These are phyloP conservation scores for Marmota monax DNA, from an alignment of 2,113 vertebrate species.

Conservation along the genomic window DNA sequence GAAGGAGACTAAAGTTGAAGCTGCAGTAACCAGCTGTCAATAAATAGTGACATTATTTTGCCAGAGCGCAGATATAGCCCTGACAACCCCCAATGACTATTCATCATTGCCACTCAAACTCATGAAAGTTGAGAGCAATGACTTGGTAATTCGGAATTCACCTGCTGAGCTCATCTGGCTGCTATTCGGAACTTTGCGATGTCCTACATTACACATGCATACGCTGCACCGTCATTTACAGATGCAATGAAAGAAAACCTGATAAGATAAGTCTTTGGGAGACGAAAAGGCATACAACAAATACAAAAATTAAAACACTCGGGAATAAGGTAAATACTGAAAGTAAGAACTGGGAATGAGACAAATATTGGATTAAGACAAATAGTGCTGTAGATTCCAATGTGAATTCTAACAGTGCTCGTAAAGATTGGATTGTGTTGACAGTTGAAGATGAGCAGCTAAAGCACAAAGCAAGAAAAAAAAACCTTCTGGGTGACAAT, in stretches of 20 bases:
- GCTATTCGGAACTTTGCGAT: neutral
- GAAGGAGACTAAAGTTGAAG: neutral
- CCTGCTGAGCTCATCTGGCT: neutral
- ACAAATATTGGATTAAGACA: slow-evolving; percentile 91
- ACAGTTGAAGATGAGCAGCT: slow-evolving; percentile 83
- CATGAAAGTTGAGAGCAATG: slow-evolving; percentile 24
- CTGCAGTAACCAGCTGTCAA: neutral
- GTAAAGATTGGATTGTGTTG: slow-evolving; percentile 83
- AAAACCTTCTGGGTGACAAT: slow-evolving; percentile 54
- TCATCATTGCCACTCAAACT: slow-evolving; percentile 40
- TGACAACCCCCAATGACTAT: neutral
- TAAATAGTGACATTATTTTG: neutral
- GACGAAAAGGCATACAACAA: slow-evolving; percentile 83
- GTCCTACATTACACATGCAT: slow-evolving; percentile 72
- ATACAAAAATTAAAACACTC: slow-evolving; percentile 83
- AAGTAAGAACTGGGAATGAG: slow-evolving; percentile 87
- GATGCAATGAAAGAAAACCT: slow-evolving; percentile 78
- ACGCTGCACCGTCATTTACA: slow-evolving; percentile 72
- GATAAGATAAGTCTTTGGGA: slow-evolving; percentile 79
- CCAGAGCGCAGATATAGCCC: neutral
- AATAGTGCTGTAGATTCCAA: slow-evolving; percentile 85
- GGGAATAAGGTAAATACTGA: slow-evolving; percentile 88
- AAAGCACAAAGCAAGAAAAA: slow-evolving; percentile 75
- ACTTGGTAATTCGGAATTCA: slow-evolving; percentile 43
- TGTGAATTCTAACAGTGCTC: slow-evolving; percentile 83